Evolutionary conservation across 2,888 invertebrate genomes (phyloP).

Genomic region (Drosophila helvetica): DNA sequence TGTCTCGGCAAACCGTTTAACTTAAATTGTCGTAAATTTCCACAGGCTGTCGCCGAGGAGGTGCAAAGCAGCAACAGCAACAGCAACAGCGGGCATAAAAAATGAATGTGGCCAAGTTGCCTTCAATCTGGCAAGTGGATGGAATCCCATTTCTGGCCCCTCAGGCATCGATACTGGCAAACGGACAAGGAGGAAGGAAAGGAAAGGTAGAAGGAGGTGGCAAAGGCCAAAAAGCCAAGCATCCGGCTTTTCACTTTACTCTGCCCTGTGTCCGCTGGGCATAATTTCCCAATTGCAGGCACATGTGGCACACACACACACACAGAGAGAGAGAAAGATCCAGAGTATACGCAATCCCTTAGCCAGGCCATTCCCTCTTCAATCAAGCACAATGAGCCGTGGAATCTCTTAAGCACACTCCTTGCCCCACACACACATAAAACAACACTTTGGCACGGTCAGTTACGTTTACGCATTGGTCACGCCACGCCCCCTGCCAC

Average conservation of each 20-base stretch:
- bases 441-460: constrained; percentile 71
- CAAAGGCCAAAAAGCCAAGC: constrained; percentile 61
- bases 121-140: constrained; percentile 42
- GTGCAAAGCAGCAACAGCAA: constrained; percentile 40
- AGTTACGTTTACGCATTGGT: constrained; percentile 59
- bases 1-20: constrained; percentile 49
- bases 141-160: constrained; percentile 22
- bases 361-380: constrained; percentile 51
- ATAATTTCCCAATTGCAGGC: constrained; percentile 81
- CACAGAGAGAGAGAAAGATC: not conserved
- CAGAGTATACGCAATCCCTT: constrained; percentile 36
- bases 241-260: constrained; percentile 50
- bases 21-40: constrained; percentile 65
- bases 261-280: constrained; percentile 69
- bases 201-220: constrained; percentile 30
- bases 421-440: constrained; percentile 40
- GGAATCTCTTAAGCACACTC: constrained; percentile 46
- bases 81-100: constrained; percentile 55
- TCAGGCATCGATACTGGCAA: constrained; percentile 4
- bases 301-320: constrained; percentile 60
- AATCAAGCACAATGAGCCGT: constrained; percentile 62
- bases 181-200: constrained; percentile 16
- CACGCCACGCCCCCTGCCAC: constrained; percentile 49
- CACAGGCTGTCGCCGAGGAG: constrained; percentile 48
- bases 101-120: constrained; percentile 51